Evolutionary conservation across 2,888 invertebrate genomes (phyloP).

Genomic region (Amaurobius ferox): DNA sequence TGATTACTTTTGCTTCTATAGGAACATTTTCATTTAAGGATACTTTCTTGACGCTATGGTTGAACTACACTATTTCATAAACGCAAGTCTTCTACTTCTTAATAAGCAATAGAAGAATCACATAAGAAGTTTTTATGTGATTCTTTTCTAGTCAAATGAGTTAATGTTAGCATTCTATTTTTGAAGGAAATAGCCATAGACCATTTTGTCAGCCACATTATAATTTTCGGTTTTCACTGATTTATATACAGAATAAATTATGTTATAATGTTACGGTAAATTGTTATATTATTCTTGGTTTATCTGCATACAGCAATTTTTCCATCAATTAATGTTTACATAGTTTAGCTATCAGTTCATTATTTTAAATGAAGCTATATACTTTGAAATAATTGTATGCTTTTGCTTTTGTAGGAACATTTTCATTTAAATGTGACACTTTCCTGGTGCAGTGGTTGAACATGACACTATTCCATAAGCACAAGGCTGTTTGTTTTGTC

Average conservation of each 20-base stretch:
- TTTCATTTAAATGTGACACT: slow-evolving; percentile 5
- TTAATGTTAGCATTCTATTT: slow-evolving; percentile 45
- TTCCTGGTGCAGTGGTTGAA: slow-evolving; percentile 33
- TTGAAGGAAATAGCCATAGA: slow-evolving; percentile 75
- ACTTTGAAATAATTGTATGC: slow-evolving; percentile 12
- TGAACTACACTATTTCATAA: slow-evolving; percentile 41
- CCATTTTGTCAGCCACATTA: slow-evolving; percentile 75
- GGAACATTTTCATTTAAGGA: slow-evolving; percentile 13
- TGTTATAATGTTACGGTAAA: no score
- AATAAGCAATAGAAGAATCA: no score
- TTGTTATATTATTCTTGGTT: slow-evolving; percentile 47
- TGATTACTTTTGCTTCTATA: slow-evolving; percentile 9
- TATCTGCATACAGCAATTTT: slow-evolving; percentile 51
- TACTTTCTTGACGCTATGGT: slow-evolving; percentile 30
- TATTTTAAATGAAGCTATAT: slow-evolving; percentile 23
- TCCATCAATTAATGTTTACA: slow-evolving; percentile 38
- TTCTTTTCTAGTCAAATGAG: slow-evolving; percentile 53
- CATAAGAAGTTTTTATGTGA: no score
- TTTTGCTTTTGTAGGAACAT: slow-evolving; percentile 15
- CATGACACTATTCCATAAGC: slow-evolving; percentile 39
- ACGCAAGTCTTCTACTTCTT: slow-evolving; percentile 68
- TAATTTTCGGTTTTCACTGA: slow-evolving; percentile 19
- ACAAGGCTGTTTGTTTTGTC: slow-evolving; percentile 66
- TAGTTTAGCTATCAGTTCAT: slow-evolving; percentile 31
- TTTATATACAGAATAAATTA: no score